Evolutionary conservation across 2,888 invertebrate genomes (phyloP), one percentile per base, ranked within the genome.

Genomic region (Polyploca ridens): DNA sequence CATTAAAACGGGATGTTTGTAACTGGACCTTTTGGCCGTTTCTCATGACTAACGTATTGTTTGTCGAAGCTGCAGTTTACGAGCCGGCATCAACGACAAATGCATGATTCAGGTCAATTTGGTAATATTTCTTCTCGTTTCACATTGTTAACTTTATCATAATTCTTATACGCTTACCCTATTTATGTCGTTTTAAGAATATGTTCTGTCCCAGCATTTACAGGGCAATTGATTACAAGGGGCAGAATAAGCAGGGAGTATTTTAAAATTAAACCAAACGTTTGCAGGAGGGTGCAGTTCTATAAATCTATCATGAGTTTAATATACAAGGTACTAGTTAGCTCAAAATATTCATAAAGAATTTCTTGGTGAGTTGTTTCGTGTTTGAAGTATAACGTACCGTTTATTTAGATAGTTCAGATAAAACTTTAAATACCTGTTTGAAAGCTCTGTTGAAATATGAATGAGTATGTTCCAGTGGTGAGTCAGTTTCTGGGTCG

Each of bases 1-100:
- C 83, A 82, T 84, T 84, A 82, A 83, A 86, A 86, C 81, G 84
- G 84, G 81, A 84, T 79, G 74, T 76, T 76, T 78, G 74, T 81
- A 78, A 82, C 79, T 80, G 79, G 77, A 77, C 77, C 78, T 74
- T 74, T 70, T 69, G 69, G 73, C 75, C 79, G 77, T 75, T 81
- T 79, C 75, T 79, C 73, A 78, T 87, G 83, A 83, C 78, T 84
- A 82, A 85, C 73, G 75, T 76, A 75, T 76, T 80, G 76, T 78
- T 65, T 70, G 66, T 66, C 54, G 63, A 66, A 63, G 63, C 68
- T 71, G 69, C 69, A 69, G 64, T 75, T 70, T 69, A 73, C 63
- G 67, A 69, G 67, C 63, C 64, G 62, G 65, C 66, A 67, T 58
- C 61, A 62, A 35, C 38, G 19, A 19, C 57, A 14, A 57, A 64